Conservation (phyloP, 1,140 invertebrate genomes). For the Triops longicaudatus region DNA sequence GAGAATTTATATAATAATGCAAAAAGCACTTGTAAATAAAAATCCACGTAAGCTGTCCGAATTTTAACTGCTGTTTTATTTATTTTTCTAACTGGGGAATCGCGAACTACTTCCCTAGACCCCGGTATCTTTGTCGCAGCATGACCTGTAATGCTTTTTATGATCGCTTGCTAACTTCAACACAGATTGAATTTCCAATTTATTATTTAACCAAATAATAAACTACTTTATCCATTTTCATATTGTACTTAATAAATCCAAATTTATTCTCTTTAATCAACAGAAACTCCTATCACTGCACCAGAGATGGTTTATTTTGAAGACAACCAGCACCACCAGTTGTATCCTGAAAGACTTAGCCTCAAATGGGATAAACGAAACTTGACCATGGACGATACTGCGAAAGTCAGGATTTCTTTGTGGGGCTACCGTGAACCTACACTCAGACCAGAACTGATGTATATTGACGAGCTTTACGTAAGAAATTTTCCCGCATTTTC, state of each 20-base stretch:
- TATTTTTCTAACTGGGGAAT: too few species aligned
- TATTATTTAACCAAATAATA: conserved; percentile 17
- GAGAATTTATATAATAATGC: too few species aligned
- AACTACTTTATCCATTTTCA: background rate
- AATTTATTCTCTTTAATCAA: conserved; percentile 9
- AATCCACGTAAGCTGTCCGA: too few species aligned
- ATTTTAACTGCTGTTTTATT: too few species aligned
- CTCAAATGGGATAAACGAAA: conserved; percentile 76
- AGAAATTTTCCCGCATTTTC: conserved; percentile 18
- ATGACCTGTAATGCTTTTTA: too few species aligned
- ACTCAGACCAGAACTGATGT: conserved; percentile 56
- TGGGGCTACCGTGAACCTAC: conserved; percentile 80
- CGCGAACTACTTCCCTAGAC: too few species aligned
- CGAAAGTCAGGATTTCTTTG: conserved; percentile 65
- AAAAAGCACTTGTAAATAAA: too few species aligned
- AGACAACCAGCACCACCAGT: conserved; percentile 56
- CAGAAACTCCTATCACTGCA: conserved; percentile 76
- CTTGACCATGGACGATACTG: conserved; percentile 67
- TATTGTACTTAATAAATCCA: background rate
- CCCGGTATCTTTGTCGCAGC: too few species aligned
- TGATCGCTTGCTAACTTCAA: background rate
- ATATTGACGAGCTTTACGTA: conserved; percentile 49
- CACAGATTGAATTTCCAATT: background rate
- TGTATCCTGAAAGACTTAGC: conserved; percentile 58
- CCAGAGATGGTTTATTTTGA: conserved; percentile 74